Conservation (phyloP, 2,113 vertebrate genomes). For the Phoenicopterus ruber region DNA sequence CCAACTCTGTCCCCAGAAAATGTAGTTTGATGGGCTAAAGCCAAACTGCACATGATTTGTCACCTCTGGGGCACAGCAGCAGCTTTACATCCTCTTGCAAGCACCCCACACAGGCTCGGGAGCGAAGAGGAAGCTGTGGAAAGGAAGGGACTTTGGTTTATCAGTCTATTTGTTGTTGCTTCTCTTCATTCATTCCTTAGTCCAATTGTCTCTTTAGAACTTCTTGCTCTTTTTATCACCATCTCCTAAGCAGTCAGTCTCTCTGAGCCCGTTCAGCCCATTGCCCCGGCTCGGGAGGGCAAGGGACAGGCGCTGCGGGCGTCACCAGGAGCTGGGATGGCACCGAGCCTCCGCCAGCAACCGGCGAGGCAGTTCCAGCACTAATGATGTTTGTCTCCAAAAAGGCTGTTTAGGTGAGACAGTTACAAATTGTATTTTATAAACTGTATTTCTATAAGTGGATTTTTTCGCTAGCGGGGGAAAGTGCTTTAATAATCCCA, state of each 20-base stretch:
- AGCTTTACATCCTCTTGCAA: background rate
- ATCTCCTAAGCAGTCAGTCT: background rate
- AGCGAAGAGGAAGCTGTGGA: fast-evolving
- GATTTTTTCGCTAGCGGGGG: background rate
- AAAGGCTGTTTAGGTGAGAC: conserved; percentile 9
- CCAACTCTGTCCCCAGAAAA: background rate
- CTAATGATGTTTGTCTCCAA: conserved; percentile 10
- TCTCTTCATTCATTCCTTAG: background rate
- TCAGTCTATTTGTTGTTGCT: background rate
- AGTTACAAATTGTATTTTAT: conserved; percentile 61
- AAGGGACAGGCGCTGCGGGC: fast-evolving
- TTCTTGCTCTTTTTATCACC: background rate
- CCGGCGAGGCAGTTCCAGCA: background rate
- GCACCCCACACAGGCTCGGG: fast-evolving
- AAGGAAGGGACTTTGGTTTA: background rate
- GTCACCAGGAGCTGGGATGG: background rate
- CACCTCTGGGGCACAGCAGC: background rate
- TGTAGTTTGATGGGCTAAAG: background rate
- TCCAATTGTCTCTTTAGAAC: background rate
- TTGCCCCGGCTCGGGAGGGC: fast-evolving
- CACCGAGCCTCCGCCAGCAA: fast-evolving
- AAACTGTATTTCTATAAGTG: conserved; percentile 40
- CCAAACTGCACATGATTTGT: background rate
- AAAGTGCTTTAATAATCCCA: conserved; percentile 44
- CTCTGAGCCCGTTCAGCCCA: background rate